Percentiles rank a stretch among this genome's conserved stretches.
Evolutionary conservation across 2,797 vertebrate species (phyloP).

Genomic region (Scleropages formosus): DNA sequence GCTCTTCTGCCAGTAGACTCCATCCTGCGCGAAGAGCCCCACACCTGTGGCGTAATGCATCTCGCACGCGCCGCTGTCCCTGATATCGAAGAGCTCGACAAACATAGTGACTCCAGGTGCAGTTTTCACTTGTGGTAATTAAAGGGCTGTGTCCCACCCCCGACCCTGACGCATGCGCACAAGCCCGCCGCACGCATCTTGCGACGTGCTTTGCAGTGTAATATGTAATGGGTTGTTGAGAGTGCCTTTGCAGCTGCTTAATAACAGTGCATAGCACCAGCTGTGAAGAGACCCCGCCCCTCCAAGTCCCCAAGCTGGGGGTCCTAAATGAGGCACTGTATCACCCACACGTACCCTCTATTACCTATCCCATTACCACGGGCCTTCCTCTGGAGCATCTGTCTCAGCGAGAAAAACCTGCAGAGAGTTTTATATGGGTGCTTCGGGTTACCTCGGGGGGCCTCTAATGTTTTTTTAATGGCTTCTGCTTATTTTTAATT

Average conservation of each 20-base stretch:
- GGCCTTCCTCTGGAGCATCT: conserved; percentile 27
- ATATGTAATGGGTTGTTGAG: conserved; percentile 21
- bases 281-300: conserved; percentile 49
- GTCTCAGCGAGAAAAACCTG: conserved; percentile 23
- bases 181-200: neutral
- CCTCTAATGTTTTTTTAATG: conserved; percentile 68
- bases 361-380: conserved; percentile 30
- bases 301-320: conserved; percentile 56
- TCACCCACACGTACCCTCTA: conserved; percentile 37
- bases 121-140: conserved; percentile 17
- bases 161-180: too few relatives aligned
- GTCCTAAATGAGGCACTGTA: conserved; percentile 61
- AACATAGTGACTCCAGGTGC: neutral
- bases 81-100: neutral
- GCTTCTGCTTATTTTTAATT: conserved; percentile 63
- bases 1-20: too few relatives aligned
- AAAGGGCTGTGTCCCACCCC: conserved; percentile 17
- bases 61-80: neutral
- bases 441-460: conserved; percentile 41
- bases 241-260: conserved; percentile 48
- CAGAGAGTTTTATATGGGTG: conserved; percentile 39
- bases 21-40: too few relatives aligned
- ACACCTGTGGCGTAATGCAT: neutral
- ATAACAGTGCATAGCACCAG: conserved; percentile 58
- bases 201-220: conserved; percentile 10